Conservation (phyloP, 2,797 vertebrate genomes). For the Eremophila alpestris region DNA sequence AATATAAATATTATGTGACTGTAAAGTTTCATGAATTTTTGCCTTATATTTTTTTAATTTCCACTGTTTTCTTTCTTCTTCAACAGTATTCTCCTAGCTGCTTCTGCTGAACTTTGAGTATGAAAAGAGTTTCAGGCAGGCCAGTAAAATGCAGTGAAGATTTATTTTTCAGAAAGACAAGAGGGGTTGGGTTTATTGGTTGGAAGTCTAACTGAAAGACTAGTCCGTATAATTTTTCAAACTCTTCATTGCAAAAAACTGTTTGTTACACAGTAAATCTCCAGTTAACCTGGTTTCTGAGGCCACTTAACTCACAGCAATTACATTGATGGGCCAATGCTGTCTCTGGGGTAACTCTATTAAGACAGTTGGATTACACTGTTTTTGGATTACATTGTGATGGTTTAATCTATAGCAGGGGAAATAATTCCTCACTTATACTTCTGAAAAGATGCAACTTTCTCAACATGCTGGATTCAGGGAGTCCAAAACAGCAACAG, state of each 20-base stretch:
- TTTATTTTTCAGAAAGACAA: neutral
- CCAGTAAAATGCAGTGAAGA: neutral
- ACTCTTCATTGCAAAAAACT: neutral
- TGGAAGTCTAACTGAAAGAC: neutral
- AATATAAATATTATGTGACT: neutral
- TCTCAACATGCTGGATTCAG: neutral
- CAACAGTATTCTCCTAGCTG: neutral
- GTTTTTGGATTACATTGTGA: neutral
- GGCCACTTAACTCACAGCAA: neutral
- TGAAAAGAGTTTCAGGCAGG: neutral
- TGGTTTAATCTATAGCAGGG: neutral
- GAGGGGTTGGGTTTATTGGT: accelerated
- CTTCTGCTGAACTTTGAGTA: neutral
- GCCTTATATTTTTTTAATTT: neutral
- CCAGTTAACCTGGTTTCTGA: constrained; percentile 1
- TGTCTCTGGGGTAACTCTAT: neutral
- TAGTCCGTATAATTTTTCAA: neutral
- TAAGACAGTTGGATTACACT: neutral
- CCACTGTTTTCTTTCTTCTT: neutral
- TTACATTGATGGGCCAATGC: neutral
- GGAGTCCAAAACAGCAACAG: neutral
- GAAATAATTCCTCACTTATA: neutral
- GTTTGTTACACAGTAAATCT: neutral
- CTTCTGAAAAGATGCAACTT: neutral
- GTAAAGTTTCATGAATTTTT: neutral